phyloP scores from a whole-genome alignment of 2,113 vertebrate genomes.

The Phalacrocorax brasilianus region DNA sequence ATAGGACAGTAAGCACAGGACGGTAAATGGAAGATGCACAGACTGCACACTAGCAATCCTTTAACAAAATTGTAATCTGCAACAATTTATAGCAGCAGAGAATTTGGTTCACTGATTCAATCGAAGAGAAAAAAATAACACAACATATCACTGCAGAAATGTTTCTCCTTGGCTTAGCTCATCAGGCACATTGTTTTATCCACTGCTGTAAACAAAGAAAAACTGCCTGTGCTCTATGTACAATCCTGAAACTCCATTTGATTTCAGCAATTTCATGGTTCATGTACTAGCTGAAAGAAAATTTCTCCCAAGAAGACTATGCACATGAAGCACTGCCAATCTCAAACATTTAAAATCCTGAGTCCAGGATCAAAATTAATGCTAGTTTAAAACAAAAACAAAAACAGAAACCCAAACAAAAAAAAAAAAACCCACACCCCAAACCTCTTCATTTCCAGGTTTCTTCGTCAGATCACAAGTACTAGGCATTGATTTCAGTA shows the following conservation, averaged over 20 bases:
- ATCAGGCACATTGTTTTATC: slow-evolving; percentile 28
- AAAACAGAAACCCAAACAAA: neutral
- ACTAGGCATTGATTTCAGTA: neutral
- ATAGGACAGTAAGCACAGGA: neutral
- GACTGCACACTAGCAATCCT: neutral
- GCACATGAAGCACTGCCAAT: neutral
- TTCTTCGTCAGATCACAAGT: neutral
- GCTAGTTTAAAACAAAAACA: neutral
- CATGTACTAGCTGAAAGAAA: slow-evolving; percentile 29
- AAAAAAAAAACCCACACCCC: neutral
- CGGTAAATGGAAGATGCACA: neutral
- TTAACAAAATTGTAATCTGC: slow-evolving; percentile 9
- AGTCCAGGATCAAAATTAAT: neutral
- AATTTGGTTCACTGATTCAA: slow-evolving; percentile 20
- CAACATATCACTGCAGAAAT: neutral
- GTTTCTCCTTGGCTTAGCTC: slow-evolving; percentile 18
- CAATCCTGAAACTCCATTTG: slow-evolving; percentile 43
- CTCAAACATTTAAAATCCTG: neutral
- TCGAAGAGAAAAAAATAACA: neutral
- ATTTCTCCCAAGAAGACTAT: slow-evolving; percentile 18
- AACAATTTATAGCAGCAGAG: neutral
- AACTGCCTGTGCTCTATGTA: neutral
- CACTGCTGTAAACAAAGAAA: slow-evolving; percentile 53
- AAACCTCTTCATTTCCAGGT: neutral
- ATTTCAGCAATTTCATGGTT: slow-evolving; percentile 65